These are phyloP conservation scores for Pristis pectinata DNA, from an alignment of 2,797 vertebrate species.

Conservation along the genomic window DNA sequence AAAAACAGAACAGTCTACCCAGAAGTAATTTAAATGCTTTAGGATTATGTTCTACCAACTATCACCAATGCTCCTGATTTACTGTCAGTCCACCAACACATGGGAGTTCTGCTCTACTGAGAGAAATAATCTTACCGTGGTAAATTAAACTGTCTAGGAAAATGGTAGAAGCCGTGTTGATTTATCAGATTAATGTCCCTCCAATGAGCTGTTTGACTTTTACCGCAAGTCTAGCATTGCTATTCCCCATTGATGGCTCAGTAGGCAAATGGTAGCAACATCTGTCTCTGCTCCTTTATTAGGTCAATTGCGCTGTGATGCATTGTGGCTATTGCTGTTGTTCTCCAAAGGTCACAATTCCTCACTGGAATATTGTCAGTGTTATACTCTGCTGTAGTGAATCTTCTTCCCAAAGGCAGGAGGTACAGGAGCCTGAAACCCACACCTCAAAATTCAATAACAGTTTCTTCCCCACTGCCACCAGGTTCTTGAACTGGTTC, in stretches of 20 bases:
- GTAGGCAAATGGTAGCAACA: neutral
- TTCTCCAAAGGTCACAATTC: too few relatives aligned
- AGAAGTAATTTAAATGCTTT: neutral
- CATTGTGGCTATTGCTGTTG: too few relatives aligned
- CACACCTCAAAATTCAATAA: too few relatives aligned
- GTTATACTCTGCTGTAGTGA: too few relatives aligned
- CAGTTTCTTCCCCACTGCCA: too few relatives aligned
- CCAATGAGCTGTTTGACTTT: neutral
- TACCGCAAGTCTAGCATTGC: neutral
- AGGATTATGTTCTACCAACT: neutral
- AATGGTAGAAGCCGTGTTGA: neutral
- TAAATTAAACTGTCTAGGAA: neutral
- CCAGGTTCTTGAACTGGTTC: too few relatives aligned
- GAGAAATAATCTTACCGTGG: neutral
- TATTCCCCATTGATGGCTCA: neutral
- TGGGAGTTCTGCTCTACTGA: neutral
- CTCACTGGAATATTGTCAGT: too few relatives aligned
- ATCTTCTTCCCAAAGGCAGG: too few relatives aligned
- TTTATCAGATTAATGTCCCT: neutral
- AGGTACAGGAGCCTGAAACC: too few relatives aligned
- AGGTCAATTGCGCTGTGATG: too few relatives aligned
- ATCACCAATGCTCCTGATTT: neutral
- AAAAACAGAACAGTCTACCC: neutral
- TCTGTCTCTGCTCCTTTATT: too few relatives aligned
- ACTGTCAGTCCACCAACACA: neutral